Percentiles rank a stretch among this genome's conserved stretches.
Conservation (phyloP, 1,140 invertebrate species). For the Ips nitidus region DNA sequence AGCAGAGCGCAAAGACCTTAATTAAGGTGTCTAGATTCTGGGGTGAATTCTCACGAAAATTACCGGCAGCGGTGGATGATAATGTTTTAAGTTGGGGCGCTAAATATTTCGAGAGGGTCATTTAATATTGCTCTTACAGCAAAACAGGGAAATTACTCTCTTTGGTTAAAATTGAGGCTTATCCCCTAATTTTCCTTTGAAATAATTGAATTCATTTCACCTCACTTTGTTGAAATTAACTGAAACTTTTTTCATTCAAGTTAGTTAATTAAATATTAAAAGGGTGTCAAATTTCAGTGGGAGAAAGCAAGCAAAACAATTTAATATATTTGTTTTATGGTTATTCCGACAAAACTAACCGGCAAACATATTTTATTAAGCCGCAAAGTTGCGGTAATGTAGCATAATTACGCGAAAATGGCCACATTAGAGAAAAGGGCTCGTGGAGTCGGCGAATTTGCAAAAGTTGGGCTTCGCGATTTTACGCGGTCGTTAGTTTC, state of each 20-base stretch:
- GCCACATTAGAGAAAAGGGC: slow-evolving; percentile 12
- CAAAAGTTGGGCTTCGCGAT: slow-evolving; percentile 18
- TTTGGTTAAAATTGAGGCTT: slow-evolving; percentile 6
- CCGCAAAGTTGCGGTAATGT: slow-evolving; percentile 20
- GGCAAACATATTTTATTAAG: slow-evolving; percentile 22
- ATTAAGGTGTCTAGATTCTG: slow-evolving; percentile 25
- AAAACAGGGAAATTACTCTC: slow-evolving; percentile 19
- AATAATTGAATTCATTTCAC: not conserved
- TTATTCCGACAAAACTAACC: too few relatives aligned
- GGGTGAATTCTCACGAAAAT: slow-evolving; percentile 27
- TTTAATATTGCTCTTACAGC: slow-evolving; percentile 21
- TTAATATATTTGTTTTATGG: too few relatives aligned
- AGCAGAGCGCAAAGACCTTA: slow-evolving; percentile 19
- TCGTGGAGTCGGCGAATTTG: slow-evolving; percentile 7
- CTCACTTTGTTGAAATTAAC: not conserved
- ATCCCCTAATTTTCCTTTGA: not conserved
- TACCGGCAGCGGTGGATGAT: slow-evolving; percentile 26
- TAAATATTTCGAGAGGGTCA: slow-evolving; percentile 26
- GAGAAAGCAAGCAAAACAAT: too few relatives aligned
- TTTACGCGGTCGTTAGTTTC: slow-evolving; percentile 22
- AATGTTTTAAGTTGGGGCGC: slow-evolving; percentile 24
- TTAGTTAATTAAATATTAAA: too few relatives aligned
- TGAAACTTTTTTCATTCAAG: not conserved
- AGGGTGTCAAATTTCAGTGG: too few relatives aligned
- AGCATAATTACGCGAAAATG: slow-evolving; percentile 25